phyloP scores from a whole-genome alignment of 1,140 invertebrate species.

The Tetragonula clypearis region DNA sequence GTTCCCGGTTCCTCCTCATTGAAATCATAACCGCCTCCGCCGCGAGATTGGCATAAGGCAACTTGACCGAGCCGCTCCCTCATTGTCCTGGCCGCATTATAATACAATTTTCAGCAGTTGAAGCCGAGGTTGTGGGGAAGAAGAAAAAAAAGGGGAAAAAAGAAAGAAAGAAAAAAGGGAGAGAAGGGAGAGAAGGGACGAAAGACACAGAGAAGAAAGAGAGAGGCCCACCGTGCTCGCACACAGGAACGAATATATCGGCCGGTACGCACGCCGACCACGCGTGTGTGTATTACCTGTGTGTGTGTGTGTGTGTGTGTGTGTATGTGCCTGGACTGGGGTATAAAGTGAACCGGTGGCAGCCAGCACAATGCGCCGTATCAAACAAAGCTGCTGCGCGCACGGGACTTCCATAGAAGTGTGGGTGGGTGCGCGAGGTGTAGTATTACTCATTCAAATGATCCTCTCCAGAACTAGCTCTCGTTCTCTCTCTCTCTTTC shows the following conservation, averaged over 20 bases:
- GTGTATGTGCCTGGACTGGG: slow-evolving; percentile 24
- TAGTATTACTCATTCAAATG: slow-evolving; percentile 83
- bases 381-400: slow-evolving; percentile 80
- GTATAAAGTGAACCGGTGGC: slow-evolving; percentile 80
- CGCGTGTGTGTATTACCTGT: slow-evolving; percentile 9
- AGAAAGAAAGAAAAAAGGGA: neutral
- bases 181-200: slow-evolving; percentile 46
- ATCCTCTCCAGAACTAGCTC: slow-evolving; percentile 72
- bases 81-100: slow-evolving; percentile 78
- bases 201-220: neutral
- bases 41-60: slow-evolving; percentile 80
- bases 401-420: slow-evolving; percentile 73
- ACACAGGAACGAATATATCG: neutral
- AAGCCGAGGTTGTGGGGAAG: slow-evolving; percentile 48
- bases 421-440: slow-evolving; percentile 81
- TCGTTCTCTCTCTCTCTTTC: slow-evolving; percentile 31
- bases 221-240: neutral
- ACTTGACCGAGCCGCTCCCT: slow-evolving; percentile 72
- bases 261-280: slow-evolving; percentile 11
- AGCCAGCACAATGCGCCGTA: slow-evolving; percentile 78
- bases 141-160: neutral
- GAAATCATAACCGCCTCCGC: slow-evolving; percentile 77
- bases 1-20: slow-evolving; percentile 63
- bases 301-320: slow-evolving; percentile 44
- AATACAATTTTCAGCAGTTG: slow-evolving; percentile 79